Conservation (phyloP, 2,797 vertebrate genomes). For the Pyrocephalus nanus region DNA sequence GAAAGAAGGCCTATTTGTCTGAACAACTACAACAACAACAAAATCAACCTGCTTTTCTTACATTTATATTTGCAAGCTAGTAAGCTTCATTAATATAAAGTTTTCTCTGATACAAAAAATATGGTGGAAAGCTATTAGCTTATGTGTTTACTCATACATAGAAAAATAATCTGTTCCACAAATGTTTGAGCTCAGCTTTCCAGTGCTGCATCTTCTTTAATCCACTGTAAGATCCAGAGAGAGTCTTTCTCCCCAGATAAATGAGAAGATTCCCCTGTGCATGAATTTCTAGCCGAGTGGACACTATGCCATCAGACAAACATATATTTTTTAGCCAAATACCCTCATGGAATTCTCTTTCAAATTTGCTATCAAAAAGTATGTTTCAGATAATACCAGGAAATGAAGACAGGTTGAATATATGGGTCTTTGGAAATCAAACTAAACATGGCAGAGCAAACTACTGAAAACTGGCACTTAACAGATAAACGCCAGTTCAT, state of each 20-base stretch:
- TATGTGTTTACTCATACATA: background rate
- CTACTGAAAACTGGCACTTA: background rate
- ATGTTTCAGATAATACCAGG: background rate
- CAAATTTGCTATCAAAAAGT: background rate
- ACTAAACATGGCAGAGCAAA: background rate
- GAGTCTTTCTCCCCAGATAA: background rate
- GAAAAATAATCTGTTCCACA: background rate
- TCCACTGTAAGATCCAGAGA: background rate
- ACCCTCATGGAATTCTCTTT: background rate
- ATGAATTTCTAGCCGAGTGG: background rate
- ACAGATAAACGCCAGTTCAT: background rate
- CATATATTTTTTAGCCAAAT: background rate
- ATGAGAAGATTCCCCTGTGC: background rate
- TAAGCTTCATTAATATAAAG: background rate
- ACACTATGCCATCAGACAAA: background rate
- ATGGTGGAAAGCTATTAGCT: background rate
- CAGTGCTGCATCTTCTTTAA: background rate
- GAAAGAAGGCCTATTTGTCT: background rate
- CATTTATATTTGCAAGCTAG: background rate
- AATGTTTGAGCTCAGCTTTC: background rate
- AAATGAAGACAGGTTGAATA: background rate
- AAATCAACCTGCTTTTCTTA: background rate
- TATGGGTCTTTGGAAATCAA: background rate
- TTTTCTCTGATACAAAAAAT: background rate
- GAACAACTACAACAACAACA: background rate